These are phyloP conservation scores for Archivesica marissinica DNA, from an alignment of 1,140 invertebrate species.

Conservation along the genomic window DNA sequence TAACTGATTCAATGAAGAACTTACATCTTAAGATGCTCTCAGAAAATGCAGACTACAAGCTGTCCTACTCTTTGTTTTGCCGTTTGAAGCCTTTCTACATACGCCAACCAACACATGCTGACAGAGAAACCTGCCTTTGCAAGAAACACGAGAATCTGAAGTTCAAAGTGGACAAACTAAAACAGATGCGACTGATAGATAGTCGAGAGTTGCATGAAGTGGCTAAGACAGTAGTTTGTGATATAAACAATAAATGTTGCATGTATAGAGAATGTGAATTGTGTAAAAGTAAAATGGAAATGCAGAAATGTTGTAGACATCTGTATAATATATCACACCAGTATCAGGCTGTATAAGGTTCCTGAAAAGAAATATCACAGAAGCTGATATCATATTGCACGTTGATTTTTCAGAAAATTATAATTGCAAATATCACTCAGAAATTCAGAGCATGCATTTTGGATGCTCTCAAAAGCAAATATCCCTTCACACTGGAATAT, in stretches of 20 bases:
- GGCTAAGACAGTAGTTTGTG: not conserved
- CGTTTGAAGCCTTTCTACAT: slow-evolving; percentile 18
- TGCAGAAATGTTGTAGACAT: too few relatives aligned
- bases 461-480: slow-evolving; percentile 57
- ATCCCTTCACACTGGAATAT: slow-evolving; percentile 58
- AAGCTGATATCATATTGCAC: too few relatives aligned
- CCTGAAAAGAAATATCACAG: too few relatives aligned
- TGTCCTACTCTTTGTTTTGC: slow-evolving; percentile 39
- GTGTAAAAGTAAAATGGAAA: not conserved
- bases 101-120: not conserved
- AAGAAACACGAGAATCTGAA: slow-evolving; percentile 44
- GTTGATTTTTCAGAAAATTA: slow-evolving; percentile 26
- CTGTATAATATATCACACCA: too few relatives aligned
- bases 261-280: not conserved
- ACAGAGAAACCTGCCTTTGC: slow-evolving; percentile 40
- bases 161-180: not conserved
- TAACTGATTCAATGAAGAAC: not conserved
- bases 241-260: not conserved
- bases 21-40: not conserved
- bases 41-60: not conserved
- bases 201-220: not conserved
- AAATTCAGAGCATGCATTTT: slow-evolving; percentile 68
- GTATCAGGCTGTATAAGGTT: too few relatives aligned
- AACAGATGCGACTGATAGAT: not conserved
- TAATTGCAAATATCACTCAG: not conserved